Conservation (phyloP, 37 sponge, comb jelly and placozoan species). For the Crambe crambe region DNA sequence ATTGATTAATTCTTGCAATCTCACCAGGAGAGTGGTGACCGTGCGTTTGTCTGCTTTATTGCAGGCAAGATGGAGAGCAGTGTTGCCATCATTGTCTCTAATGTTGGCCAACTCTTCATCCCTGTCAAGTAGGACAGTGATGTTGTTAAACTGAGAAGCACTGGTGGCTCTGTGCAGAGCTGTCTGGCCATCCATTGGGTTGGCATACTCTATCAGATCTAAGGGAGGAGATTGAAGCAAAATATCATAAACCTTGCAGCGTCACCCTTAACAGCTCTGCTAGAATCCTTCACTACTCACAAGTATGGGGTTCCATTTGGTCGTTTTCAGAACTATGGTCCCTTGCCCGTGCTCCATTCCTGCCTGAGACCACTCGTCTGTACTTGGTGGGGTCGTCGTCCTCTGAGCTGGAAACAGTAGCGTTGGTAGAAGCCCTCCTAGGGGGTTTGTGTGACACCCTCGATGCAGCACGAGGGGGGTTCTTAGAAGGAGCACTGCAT, state of each 20-base stretch:
- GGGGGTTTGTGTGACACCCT: too few species aligned
- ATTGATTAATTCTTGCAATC: background rate
- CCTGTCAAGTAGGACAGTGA: conserved; percentile 20
- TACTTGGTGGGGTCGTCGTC: conserved; percentile 1
- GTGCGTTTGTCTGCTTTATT: conserved; percentile 15
- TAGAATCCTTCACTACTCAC: background rate
- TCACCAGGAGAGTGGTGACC: conserved; percentile 23
- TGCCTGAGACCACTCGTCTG: background rate
- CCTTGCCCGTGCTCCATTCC: background rate
- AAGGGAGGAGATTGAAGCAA: background rate
- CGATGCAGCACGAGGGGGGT: too few species aligned
- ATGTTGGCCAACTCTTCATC: conserved; percentile 52
- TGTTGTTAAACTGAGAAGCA: conserved; percentile 11
- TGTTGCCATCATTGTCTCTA: conserved; percentile 37
- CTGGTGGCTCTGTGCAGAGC: conserved; percentile 47
- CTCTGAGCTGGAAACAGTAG: background rate
- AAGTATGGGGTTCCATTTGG: background rate
- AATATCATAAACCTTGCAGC: too few species aligned
- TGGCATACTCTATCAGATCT: conserved; percentile 29
- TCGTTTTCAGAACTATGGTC: background rate
- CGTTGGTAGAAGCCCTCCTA: too few species aligned
- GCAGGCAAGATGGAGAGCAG: conserved; percentile 68
- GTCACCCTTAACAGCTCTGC: too few species aligned
- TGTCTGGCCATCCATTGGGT: conserved; percentile 23
- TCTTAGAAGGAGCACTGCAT: too few species aligned